These are phyloP conservation scores for Prietella phreatophila DNA, from an alignment of 2,113 vertebrate genomes.

Conservation along the genomic window DNA sequence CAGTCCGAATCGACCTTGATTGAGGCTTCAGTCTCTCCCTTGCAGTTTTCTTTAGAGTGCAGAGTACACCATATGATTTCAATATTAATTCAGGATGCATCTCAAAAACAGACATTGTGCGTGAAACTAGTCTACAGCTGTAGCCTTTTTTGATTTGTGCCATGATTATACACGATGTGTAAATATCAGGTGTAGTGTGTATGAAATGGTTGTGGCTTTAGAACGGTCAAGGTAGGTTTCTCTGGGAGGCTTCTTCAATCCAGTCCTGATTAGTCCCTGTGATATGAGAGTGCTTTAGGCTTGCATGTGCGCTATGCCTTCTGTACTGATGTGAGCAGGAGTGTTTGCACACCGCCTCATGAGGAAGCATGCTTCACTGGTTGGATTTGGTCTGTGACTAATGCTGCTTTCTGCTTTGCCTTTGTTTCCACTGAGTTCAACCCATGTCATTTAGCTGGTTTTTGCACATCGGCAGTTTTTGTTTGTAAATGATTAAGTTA, in stretches of 20 bases:
- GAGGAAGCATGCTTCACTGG: constrained; percentile 19
- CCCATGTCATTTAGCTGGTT: constrained; percentile 29
- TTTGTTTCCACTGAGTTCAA: constrained; percentile 33
- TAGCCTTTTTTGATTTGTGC: constrained; percentile 51
- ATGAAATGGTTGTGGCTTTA: constrained; percentile 32
- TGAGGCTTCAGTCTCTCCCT: not conserved
- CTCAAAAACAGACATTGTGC: constrained; percentile 24
- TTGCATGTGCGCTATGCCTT: constrained; percentile 57
- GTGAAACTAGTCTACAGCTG: constrained; percentile 49
- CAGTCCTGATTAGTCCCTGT: not conserved
- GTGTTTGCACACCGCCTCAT: constrained; percentile 51
- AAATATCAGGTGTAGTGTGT: constrained; percentile 43
- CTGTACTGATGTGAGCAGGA: constrained; percentile 41
- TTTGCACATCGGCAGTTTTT: constrained; percentile 30
- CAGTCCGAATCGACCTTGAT: not conserved
- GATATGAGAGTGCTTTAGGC: not conserved
- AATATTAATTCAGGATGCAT: constrained; percentile 20
- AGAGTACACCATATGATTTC: constrained; percentile 23
- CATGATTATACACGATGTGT: constrained; percentile 44
- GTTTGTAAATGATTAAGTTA: constrained; percentile 18
- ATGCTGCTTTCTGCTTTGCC: constrained; percentile 28
- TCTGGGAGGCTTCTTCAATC: constrained; percentile 26
- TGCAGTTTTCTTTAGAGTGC: not conserved
- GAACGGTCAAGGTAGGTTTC: constrained; percentile 32
- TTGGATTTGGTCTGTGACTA: constrained; percentile 30